phyloP scores from a whole-genome alignment of 1,140 invertebrate species.

The Melanaphis sacchari region DNA sequence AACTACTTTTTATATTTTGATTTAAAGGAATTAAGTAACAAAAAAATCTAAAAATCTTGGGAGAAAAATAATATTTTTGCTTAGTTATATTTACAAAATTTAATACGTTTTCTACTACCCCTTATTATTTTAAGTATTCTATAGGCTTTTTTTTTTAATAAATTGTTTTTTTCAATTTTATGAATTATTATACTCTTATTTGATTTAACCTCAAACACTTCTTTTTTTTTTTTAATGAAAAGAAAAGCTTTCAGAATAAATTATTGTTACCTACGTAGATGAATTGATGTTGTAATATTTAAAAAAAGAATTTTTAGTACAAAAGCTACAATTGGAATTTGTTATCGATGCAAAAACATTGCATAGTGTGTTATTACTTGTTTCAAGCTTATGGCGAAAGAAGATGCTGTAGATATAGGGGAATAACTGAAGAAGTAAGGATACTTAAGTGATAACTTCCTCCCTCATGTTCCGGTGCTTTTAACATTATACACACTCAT shows the following conservation, averaged over 20 bases:
- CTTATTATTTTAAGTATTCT: neutral
- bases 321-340: neutral
- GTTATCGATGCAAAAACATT: neutral
- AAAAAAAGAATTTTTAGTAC: neutral
- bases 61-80: neutral
- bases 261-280: neutral
- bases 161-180: neutral
- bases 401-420: neutral
- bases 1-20: too few relatives aligned
- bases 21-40: neutral
- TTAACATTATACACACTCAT: constrained; percentile 31
- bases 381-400: neutral
- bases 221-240: neutral
- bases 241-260: neutral
- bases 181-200: neutral
- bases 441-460: constrained; percentile 37
- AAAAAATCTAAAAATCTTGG: neutral
- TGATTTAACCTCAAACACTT: neutral
- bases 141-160: neutral
- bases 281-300: neutral
- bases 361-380: neutral
- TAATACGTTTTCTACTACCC: neutral
- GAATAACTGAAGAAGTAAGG: neutral
- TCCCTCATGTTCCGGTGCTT: constrained; percentile 28
- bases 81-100: neutral